Evolutionary conservation across 2,888 invertebrate genomes (phyloP).

Genomic region (Carterocephalus palaemon): DNA sequence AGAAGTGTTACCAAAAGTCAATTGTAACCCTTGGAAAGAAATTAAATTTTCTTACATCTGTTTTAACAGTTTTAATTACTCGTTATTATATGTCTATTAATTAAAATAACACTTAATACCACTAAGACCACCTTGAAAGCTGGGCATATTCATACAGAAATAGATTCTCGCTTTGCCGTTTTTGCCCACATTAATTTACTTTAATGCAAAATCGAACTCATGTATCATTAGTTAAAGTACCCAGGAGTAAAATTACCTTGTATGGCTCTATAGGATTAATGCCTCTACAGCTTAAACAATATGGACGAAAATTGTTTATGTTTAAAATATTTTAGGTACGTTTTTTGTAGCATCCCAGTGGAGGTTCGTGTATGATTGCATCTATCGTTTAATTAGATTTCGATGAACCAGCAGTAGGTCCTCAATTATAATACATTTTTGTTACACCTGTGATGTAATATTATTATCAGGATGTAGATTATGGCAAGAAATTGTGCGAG

Average conservation of each 20-base stretch:
- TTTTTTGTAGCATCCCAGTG: slow-evolving; percentile 18
- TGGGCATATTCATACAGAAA: slow-evolving; percentile 1
- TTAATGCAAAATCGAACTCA: slow-evolving; percentile 34
- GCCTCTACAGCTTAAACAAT: background rate
- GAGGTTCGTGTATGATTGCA: slow-evolving; percentile 25
- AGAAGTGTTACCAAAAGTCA: too few species aligned
- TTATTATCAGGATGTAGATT: background rate
- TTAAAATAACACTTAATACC: slow-evolving; percentile 6
- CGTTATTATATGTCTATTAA: too few species aligned
- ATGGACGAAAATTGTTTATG: background rate
- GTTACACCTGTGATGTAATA: background rate
- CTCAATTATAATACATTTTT: background rate
- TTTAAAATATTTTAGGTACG: background rate
- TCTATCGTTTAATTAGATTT: slow-evolving; percentile 27
- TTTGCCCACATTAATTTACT: slow-evolving; percentile 34
- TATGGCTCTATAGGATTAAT: background rate
- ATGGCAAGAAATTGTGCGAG: background rate
- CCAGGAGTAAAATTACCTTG: slow-evolving; percentile 18
- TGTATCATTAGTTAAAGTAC: slow-evolving; percentile 31
- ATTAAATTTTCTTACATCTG: too few species aligned
- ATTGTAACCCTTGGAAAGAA: too few species aligned
- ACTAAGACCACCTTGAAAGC: slow-evolving; percentile 5
- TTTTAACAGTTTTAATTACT: too few species aligned
- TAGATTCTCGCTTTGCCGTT: slow-evolving; percentile 25
- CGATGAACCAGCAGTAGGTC: slow-evolving; percentile 20